Evolutionary conservation across 2,888 invertebrate species (phyloP), one percentile per base, ranked within the genome.

Genomic region (Drosophila mettleri): DNA sequence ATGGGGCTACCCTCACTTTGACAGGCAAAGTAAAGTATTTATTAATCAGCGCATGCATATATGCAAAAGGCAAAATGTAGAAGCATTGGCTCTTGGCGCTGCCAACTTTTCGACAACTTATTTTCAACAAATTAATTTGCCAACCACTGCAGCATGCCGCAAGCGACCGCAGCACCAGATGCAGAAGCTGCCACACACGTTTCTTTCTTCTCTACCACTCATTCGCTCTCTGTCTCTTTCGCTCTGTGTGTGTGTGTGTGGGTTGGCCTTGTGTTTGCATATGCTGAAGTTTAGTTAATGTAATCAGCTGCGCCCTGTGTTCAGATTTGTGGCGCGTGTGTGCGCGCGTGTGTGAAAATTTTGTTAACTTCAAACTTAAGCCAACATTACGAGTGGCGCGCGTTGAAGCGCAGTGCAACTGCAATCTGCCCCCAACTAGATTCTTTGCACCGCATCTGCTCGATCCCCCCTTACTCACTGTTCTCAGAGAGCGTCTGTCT

Each of bases 41-140:
- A 77, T 77, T 77, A 78, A 72, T 80, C 78, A 77, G 61, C 63
- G 70, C 71, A 33, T 36, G 52, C 69, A 49, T 36, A 45, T 31
- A 51, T 68, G 48, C 24, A 20, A 31, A 22, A 34, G 29, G 72
- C 39, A 48, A 48, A 48, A 34, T 34, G 52, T 24, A 27, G 38
- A 52, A 48, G 63, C 48, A 48, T 48, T 53, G 63, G 18, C 18
- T 61, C 39, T 46, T 51, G 57, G 60, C 54, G 54, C 43, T 43
- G 43, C 54, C 62, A 86, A 83, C 74, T 87, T 89, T 89, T 83
- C 84, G 75, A 76, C 84, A 89, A 89, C 84, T 89, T 89, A 85
- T 89, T 83, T 86, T 89, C 75, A 84, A 78, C 88, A 90, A 89
- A 89, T 89, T 90, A 88, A 88, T 88, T 88, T 89, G 75, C 62